phyloP scores from a whole-genome alignment of 2,113 vertebrate genomes.

The Actinemys pallida region DNA sequence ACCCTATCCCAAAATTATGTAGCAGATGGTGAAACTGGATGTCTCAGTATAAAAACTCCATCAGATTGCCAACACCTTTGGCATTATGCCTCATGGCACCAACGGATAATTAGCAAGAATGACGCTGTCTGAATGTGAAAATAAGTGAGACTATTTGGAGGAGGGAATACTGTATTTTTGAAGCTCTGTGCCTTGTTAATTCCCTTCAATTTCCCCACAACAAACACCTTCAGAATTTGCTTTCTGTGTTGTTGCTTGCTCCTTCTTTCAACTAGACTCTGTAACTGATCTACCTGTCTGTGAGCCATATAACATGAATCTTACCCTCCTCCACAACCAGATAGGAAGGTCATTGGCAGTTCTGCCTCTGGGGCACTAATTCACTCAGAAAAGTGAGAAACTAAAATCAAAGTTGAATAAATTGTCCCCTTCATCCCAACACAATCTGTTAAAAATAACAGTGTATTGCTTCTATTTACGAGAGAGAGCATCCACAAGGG shows the following conservation, averaged over 20 bases:
- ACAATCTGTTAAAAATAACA: background rate
- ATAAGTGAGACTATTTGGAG: slow-evolving; percentile 31
- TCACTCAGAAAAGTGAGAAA: background rate
- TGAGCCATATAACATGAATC: background rate
- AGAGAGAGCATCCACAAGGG: background rate
- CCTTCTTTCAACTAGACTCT: background rate
- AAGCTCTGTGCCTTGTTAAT: background rate
- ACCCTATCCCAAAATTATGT: slow-evolving; percentile 20
- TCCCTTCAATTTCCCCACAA: slow-evolving; percentile 22
- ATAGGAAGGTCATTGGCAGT: background rate
- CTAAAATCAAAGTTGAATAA: background rate
- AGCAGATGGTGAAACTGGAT: slow-evolving; percentile 47
- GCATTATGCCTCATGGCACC: background rate
- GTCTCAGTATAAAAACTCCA: slow-evolving; percentile 44
- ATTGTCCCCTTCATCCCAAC: background rate
- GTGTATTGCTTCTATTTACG: background rate
- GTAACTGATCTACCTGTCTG: background rate
- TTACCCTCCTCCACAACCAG: background rate
- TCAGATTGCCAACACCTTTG: slow-evolving; percentile 44
- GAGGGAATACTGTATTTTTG: background rate
- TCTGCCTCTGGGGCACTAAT: background rate
- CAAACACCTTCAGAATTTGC: background rate
- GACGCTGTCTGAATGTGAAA: slow-evolving; percentile 14
- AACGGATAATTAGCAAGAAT: slow-evolving; percentile 4
- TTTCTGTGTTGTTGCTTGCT: background rate